phyloP scores from a whole-genome alignment of 2,888 invertebrate genomes.

The Ethmia dodecea region DNA sequence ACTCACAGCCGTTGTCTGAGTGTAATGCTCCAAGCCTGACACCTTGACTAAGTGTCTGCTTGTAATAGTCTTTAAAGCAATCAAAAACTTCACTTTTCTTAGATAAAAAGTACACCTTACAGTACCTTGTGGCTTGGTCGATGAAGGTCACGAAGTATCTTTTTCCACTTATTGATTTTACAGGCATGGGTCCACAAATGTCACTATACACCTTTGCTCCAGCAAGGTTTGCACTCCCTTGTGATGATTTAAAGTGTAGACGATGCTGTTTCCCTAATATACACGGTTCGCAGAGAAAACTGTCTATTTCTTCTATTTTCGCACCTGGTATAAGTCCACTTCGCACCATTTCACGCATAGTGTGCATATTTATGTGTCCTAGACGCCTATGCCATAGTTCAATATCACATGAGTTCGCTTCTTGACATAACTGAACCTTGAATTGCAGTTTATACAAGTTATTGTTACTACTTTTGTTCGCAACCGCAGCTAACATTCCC shows the following conservation, averaged over 20 bases:
- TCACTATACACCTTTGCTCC: conserved; percentile 3
- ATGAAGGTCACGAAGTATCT: conserved; percentile 2
- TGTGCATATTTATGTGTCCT: neutral
- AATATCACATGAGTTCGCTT: neutral
- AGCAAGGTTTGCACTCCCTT: neutral
- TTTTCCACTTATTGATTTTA: neutral
- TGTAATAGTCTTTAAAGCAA: too few relatives aligned
- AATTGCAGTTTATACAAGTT: neutral
- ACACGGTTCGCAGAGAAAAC: conserved; percentile 1
- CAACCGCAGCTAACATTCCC: neutral
- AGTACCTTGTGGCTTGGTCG: neutral
- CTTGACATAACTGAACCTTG: neutral
- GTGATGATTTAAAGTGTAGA: neutral
- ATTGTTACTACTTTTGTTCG: neutral
- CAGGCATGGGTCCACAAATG: neutral
- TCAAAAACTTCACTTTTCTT: neutral
- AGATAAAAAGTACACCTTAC: neutral
- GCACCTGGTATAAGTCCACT: neutral
- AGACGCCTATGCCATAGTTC: conserved; percentile 1
- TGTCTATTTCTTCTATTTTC: neutral
- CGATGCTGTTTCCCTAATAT: neutral
- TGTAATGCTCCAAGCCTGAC: too few relatives aligned
- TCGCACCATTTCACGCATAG: neutral
- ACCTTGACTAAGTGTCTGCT: too few relatives aligned
- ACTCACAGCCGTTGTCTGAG: conserved; percentile 1